These are phyloP conservation scores for Tamandua tetradactyla DNA, from an alignment of 2,797 vertebrate genomes.

Conservation along the genomic window DNA sequence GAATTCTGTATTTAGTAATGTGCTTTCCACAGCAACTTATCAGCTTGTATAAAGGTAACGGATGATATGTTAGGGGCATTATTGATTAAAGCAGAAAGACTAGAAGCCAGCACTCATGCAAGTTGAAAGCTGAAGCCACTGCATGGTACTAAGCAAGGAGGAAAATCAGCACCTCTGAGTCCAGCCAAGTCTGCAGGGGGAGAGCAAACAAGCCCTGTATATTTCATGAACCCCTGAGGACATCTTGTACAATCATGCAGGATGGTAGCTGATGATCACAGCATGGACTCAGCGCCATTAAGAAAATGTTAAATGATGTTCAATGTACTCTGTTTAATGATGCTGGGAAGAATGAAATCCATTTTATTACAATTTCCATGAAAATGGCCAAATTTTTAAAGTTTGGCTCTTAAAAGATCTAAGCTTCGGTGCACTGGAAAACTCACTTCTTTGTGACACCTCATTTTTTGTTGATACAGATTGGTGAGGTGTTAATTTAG, in stretches of 20 bases:
- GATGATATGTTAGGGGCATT: neutral
- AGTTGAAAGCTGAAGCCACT: neutral
- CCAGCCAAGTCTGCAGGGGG: neutral
- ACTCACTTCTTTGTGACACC: neutral
- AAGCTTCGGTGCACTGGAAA: slow-evolving; percentile 48
- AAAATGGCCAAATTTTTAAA: slow-evolving; percentile 49
- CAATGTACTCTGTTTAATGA: slow-evolving; percentile 34
- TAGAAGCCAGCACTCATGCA: neutral
- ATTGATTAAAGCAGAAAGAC: neutral
- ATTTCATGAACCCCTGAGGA: neutral
- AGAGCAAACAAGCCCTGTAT: neutral
- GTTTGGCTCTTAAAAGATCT: neutral
- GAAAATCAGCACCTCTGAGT: neutral
- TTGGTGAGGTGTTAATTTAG: neutral
- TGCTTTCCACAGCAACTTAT: neutral
- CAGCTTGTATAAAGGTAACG: neutral
- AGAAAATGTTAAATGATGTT: slow-evolving; percentile 18
- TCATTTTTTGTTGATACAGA: slow-evolving; percentile 26
- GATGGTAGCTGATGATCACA: neutral
- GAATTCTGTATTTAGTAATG: neutral
- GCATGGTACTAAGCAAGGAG: neutral
- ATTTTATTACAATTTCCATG: slow-evolving; percentile 49
- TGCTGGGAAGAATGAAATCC: slow-evolving; percentile 3
- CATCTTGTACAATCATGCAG: neutral
- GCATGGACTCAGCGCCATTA: neutral